Percentiles rank a stretch among this genome's conserved stretches.
Conservation (phyloP, 2,113 vertebrate species). For the Pomatostomus ruficeps region DNA sequence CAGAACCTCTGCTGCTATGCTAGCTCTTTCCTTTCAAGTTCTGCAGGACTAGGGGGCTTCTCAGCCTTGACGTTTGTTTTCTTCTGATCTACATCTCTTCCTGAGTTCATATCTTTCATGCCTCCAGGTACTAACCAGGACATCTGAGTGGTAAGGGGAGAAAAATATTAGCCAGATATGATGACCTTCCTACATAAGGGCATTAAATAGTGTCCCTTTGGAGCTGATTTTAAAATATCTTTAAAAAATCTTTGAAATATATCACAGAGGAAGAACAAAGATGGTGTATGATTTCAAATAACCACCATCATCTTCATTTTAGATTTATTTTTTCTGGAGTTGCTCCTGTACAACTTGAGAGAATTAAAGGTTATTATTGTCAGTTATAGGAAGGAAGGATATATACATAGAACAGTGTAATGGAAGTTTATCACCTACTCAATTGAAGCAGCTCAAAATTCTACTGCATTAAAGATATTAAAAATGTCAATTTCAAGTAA, state of each 20-base stretch:
- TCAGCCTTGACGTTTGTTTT: not conserved
- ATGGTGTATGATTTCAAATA: not conserved
- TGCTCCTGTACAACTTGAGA: not conserved
- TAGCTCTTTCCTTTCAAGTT: not conserved
- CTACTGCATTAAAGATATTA: not conserved
- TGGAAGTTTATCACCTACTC: not conserved
- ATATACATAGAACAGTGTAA: too few species aligned
- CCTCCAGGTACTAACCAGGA: not conserved
- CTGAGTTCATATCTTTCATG: not conserved
- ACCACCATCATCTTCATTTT: not conserved
- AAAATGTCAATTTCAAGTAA: not conserved
- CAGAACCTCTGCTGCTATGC: not conserved
- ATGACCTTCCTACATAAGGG: rapidly evolving
- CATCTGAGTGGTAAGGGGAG: not conserved
- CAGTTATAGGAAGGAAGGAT: not conserved
- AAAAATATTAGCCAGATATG: not conserved
- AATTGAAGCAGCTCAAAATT: not conserved
- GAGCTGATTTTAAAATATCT: not conserved
- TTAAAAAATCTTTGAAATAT: not conserved
- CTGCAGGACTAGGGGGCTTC: not conserved
- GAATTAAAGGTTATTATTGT: not conserved
- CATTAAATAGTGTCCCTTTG: not conserved
- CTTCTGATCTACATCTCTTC: not conserved
- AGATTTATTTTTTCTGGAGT: not conserved
- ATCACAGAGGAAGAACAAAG: not conserved